These are phyloP conservation scores for Drosophila maculinotata DNA, from an alignment of 2,888 invertebrate species.

Conservation along the genomic window DNA sequence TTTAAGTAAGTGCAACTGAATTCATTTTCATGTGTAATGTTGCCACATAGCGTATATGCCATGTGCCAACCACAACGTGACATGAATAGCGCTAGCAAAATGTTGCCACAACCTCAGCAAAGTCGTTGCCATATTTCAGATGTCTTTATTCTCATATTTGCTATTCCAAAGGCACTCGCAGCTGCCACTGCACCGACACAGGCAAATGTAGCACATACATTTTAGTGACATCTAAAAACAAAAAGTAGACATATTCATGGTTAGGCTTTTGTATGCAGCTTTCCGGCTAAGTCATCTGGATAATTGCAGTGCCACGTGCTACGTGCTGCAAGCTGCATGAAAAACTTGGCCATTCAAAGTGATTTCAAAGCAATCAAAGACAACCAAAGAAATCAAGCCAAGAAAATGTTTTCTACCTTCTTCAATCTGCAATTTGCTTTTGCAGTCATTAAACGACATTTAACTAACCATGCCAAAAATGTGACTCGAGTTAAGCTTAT, in stretches of 20 bases:
- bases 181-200: conserved; percentile 1
- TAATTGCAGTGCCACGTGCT: conserved; percentile 25
- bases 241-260: conserved; percentile 33
- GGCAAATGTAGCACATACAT: conserved; percentile 16
- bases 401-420: not conserved
- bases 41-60: conserved; percentile 12
- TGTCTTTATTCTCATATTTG: conserved; percentile 29
- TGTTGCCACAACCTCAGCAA: conserved; percentile 30
- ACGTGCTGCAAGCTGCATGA: conserved; percentile 14
- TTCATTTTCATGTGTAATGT: conserved; percentile 20
- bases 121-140: conserved; percentile 25
- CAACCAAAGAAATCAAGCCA: conserved; percentile 15
- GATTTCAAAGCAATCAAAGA: conserved; percentile 31
- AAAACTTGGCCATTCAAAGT: conserved; percentile 14
- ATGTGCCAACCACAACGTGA: conserved; percentile 21
- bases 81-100: conserved; percentile 23
- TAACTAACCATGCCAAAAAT: not conserved
- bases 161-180: conserved; percentile 19
- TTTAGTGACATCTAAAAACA: conserved; percentile 32
- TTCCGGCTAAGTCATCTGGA: conserved; percentile 37
- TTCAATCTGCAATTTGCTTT: not conserved
- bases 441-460: not conserved
- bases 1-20: conserved; percentile 31
- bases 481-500: conserved; percentile 1
- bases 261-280: conserved; percentile 18